Evolutionary conservation across 2,113 vertebrate genomes (phyloP).

Genomic region (Ramphastos sulfuratus): DNA sequence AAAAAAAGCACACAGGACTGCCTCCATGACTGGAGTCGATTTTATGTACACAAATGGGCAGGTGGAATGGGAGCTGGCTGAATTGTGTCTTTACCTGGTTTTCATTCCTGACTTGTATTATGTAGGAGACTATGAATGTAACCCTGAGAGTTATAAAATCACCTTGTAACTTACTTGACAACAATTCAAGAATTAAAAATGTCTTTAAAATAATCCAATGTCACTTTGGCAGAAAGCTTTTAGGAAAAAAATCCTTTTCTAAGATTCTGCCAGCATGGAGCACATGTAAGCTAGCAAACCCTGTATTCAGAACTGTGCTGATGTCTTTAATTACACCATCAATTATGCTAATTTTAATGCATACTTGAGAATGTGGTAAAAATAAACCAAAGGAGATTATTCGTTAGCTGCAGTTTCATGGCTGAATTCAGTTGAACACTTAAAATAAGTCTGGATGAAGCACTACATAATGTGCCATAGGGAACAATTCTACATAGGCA

Average conservation of each 20-base stretch:
- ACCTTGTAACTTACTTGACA: background rate
- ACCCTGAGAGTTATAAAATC: background rate
- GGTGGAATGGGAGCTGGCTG: background rate
- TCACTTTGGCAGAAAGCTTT: background rate
- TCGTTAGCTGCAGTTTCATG: slow-evolving; percentile 4
- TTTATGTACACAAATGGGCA: background rate
- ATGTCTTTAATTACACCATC: slow-evolving; percentile 50
- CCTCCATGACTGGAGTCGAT: background rate
- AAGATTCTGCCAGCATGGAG: background rate
- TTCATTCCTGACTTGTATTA: background rate
- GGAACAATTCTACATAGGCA: slow-evolving; percentile 15
- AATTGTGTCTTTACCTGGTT: background rate
- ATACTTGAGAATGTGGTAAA: slow-evolving; percentile 62
- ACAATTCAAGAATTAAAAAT: background rate
- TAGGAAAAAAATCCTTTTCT: background rate
- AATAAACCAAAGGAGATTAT: slow-evolving; percentile 50
- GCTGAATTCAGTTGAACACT: slow-evolving; percentile 35
- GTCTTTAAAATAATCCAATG: background rate
- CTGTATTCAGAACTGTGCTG: slow-evolving; percentile 22
- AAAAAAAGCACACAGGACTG: background rate
- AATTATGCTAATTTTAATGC: slow-evolving; percentile 61
- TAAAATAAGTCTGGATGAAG: slow-evolving; percentile 35
- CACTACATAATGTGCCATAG: background rate
- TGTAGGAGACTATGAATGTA: background rate
- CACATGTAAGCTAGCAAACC: background rate